These are phyloP conservation scores for Channa striata DNA, from an alignment of 2,797 vertebrate genomes.

Conservation along the genomic window DNA sequence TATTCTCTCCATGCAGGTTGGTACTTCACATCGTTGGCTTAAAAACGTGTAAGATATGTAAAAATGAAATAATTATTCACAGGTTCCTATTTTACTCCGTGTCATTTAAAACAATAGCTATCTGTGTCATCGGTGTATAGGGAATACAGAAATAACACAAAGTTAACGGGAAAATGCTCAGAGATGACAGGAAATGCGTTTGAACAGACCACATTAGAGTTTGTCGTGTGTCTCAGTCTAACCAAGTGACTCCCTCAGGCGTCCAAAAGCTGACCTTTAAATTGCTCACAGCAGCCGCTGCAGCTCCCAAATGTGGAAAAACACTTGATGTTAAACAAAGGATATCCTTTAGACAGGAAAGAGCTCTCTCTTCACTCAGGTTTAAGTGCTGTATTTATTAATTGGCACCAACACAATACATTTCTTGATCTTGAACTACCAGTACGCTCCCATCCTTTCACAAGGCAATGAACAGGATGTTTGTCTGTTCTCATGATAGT, in stretches of 20 bases:
- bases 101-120: slow-evolving; percentile 14
- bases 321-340: slow-evolving; percentile 83
- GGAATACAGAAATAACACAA: slow-evolving; percentile 31
- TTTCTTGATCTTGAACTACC: slow-evolving; percentile 48
- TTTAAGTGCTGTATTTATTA: slow-evolving; percentile 70
- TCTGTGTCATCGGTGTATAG: not conserved
- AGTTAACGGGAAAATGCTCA: slow-evolving; percentile 27
- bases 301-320: slow-evolving; percentile 77
- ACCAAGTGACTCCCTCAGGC: slow-evolving; percentile 38
- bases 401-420: slow-evolving; percentile 70
- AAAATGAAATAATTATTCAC: not conserved
- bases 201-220: slow-evolving; percentile 8
- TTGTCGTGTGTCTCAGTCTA: slow-evolving; percentile 37
- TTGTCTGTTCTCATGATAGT: slow-evolving; percentile 54
- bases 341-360: slow-evolving; percentile 81
- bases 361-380: slow-evolving; percentile 37
- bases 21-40: not conserved
- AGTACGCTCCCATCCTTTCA: slow-evolving; percentile 41
- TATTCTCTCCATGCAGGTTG: not conserved
- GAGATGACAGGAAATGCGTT: slow-evolving; percentile 52
- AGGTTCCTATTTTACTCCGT: not conserved
- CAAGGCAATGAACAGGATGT: slow-evolving; percentile 71
- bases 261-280: slow-evolving; percentile 47
- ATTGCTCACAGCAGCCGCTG: slow-evolving; percentile 41
- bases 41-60: not conserved